Evolutionary conservation across 1,140 invertebrate species (phyloP).

Genomic region (Rhysida immarginata): DNA sequence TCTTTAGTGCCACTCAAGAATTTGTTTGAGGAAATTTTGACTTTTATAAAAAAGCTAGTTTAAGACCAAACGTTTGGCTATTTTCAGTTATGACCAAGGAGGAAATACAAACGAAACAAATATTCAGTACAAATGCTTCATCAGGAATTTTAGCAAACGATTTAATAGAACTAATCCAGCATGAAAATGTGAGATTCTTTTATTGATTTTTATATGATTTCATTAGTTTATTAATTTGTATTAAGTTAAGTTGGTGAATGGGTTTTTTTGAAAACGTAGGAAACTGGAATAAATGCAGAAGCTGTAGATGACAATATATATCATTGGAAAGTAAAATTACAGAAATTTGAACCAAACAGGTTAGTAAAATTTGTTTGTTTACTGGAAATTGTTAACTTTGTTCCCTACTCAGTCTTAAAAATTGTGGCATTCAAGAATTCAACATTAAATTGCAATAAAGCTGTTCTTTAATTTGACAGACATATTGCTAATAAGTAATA

Average conservation of each 20-base stretch:
- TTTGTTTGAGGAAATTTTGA: no score
- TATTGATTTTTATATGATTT: background rate
- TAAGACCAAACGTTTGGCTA: no score
- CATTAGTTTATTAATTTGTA: background rate
- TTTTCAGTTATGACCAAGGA: background rate
- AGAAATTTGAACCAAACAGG: constrained; percentile 21
- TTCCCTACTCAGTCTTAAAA: no score
- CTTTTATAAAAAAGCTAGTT: no score
- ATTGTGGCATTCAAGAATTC: no score
- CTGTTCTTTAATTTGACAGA: no score
- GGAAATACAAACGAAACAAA: constrained; percentile 12
- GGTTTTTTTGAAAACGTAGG: no score
- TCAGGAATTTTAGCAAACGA: constrained; percentile 28
- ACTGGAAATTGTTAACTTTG: no score
- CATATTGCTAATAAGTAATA: no score
- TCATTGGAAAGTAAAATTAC: constrained; percentile 25
- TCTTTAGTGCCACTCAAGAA: no score
- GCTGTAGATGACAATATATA: constrained; percentile 29
- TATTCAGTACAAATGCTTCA: constrained; percentile 26
- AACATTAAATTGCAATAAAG: no score
- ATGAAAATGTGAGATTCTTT: constrained; percentile 17
- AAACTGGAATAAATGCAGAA: constrained; percentile 24
- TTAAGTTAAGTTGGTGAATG: background rate
- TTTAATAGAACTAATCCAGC: constrained; percentile 25
- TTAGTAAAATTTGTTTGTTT: no score